A percentile compares a stretch with the other conserved stretches of the same genome.
These are phyloP conservation scores for Orchesella flavescens DNA, from an alignment of 2,888 invertebrate species.

Conservation along the genomic window DNA sequence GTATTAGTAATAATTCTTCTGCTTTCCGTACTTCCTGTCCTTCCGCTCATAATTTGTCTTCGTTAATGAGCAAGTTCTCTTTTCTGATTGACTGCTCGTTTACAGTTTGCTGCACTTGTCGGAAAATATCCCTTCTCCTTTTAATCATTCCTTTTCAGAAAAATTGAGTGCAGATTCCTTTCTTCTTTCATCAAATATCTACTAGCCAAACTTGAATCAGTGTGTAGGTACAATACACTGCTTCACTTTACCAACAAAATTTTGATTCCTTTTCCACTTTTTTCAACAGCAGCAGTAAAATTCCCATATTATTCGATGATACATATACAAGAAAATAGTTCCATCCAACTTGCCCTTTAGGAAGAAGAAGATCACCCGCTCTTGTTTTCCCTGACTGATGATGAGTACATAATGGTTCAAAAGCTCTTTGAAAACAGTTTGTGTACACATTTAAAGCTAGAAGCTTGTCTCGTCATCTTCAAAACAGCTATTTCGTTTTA, in stretches of 20 bases:
- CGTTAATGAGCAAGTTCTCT: slow-evolving; percentile 23
- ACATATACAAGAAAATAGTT: no score
- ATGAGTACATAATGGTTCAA: no score
- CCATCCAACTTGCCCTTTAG: no score
- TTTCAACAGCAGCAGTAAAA: no score
- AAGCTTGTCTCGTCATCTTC: not conserved
- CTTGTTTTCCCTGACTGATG: no score
- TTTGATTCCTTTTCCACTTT: no score
- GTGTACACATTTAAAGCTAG: no score
- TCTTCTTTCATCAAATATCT: not conserved
- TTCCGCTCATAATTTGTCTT: slow-evolving; percentile 54
- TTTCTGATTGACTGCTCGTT: slow-evolving; percentile 23
- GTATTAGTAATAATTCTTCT: slow-evolving; percentile 7
- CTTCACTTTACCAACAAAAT: no score
- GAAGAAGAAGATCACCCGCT: no score
- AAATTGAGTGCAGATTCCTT: not conserved
- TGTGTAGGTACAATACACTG: no score
- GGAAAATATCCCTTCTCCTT: not conserved
- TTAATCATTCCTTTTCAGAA: not conserved
- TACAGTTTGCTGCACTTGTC: not conserved
- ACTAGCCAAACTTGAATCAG: not conserved
- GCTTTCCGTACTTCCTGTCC: slow-evolving; percentile 11
- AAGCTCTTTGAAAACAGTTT: no score
- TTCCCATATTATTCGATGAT: no score
- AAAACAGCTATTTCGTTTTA: slow-evolving; percentile 38